These are phyloP conservation scores for Chloroclysta siterata DNA, from an alignment of 2,888 invertebrate genomes.

Conservation along the genomic window DNA sequence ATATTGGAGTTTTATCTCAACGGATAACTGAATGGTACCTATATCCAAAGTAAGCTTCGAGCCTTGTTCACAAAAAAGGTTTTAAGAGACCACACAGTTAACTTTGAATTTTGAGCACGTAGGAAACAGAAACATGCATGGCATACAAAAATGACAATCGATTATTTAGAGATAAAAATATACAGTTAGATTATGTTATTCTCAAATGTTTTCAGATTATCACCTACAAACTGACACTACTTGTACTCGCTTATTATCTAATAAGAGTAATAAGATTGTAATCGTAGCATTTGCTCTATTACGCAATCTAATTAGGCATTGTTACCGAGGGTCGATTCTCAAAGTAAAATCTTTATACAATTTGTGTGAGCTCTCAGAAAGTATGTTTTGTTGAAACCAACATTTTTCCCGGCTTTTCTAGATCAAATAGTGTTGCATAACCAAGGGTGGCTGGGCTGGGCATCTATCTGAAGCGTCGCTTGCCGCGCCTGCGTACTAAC, in stretches of 20 bases:
- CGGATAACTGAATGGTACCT: slow-evolving; percentile 44
- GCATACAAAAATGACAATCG: slow-evolving; percentile 23
- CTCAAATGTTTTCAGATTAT: neutral
- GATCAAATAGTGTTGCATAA: slow-evolving; percentile 73
- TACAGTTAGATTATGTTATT: neutral
- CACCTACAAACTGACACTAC: neutral
- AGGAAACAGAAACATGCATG: slow-evolving; percentile 26
- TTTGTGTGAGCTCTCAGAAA: slow-evolving; percentile 12
- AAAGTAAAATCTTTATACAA: slow-evolving; percentile 28
- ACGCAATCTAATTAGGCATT: slow-evolving; percentile 38
- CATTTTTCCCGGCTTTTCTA: slow-evolving; percentile 64
- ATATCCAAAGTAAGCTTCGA: slow-evolving; percentile 36
- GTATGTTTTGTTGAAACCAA: slow-evolving; percentile 48
- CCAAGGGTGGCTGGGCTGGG: slow-evolving; percentile 59
- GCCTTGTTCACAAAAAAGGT: slow-evolving; percentile 29
- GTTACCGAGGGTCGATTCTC: slow-evolving; percentile 41
- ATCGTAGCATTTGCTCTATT: neutral
- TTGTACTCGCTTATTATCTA: slow-evolving; percentile 2
- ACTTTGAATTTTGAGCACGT: slow-evolving; percentile 30
- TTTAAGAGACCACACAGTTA: slow-evolving; percentile 35
- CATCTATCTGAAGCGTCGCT: slow-evolving; percentile 55
- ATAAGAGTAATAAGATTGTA: slow-evolving; percentile 15
- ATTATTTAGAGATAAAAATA: slow-evolving; percentile 1
- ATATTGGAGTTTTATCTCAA: slow-evolving; percentile 50
- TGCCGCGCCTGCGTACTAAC: slow-evolving; percentile 57